Evolutionary conservation across 35 echinoderm and acorn worm genomes (phyloP), one percentile per base, ranked within the genome.

Genomic region (Apostichopus parvimensis): DNA sequence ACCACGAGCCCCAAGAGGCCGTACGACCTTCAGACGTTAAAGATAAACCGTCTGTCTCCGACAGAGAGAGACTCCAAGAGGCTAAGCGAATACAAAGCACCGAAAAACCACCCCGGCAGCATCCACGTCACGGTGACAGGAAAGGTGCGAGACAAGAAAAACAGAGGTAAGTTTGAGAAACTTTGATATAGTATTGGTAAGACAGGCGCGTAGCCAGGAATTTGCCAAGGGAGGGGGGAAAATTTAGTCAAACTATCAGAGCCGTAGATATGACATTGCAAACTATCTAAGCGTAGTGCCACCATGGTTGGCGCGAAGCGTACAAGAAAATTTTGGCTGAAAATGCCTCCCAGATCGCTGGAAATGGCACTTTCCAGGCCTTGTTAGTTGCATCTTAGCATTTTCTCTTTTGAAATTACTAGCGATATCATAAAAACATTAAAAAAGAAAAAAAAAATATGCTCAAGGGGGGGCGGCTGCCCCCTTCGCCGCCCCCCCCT

Each of bases 1-100:
- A 99, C 78, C 97, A 99, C 79, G 79, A 92, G 8, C 92, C 96
- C 9, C 82, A 59, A 14, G 79, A 91, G 34, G 73, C 24, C 12
- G 77, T 59, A 5, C 25, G 59, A 60, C 89, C 89, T 1, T 55
- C 72, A 17, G 89, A 91, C 0, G 73, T 79, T 9, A 88, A 72
- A 72, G 86, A 78, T 0, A 79, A 79, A 54, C 15, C 53, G 10
- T 26, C 71, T 8, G 23, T 75, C 22, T 28, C 86, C 6, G 89
- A 91, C 7, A 79, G 53, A 21, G 53, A 79, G 72, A 91, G 79
- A 91, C 73, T 20, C 1, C 53, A 53, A 17, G 89, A 91, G 26
- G 18, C 73, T 68, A 88, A 64, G 24, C 34, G 45, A 64, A 56
- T 52, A 15, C 60, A 53, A 8, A 72, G 25, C 45, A 25, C 81